A percentile compares a stretch with the other conserved stretches of the same genome.
Conservation (phyloP, 2,888 invertebrate genomes). For the Tridacna gigas region DNA sequence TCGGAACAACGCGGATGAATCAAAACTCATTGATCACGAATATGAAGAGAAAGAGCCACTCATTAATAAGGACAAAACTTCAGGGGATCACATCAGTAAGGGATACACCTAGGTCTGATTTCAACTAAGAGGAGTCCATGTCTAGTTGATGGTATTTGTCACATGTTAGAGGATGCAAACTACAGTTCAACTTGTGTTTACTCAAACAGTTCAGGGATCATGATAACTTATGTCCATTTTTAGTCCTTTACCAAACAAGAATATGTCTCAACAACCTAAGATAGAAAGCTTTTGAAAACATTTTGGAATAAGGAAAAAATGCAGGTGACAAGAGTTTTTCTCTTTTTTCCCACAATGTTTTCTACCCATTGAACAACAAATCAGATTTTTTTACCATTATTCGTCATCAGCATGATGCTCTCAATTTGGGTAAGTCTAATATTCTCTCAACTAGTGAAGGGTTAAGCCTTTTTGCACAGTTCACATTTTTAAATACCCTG, state of each 20-base stretch:
- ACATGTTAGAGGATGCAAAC: too few species aligned
- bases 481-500: too few species aligned
- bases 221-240: too few species aligned
- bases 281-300: background rate
- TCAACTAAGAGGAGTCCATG: background rate
- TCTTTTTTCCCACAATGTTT: background rate
- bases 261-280: too few species aligned
- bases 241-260: too few species aligned
- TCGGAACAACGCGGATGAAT: constrained; percentile 70
- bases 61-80: constrained; percentile 3
- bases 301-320: background rate
- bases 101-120: constrained; percentile 7
- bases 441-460: too few species aligned
- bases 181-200: too few species aligned
- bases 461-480: background rate
- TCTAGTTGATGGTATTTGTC: too few species aligned
- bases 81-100: constrained; percentile 6
- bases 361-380: background rate
- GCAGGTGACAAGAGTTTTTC: background rate
- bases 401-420: too few species aligned
- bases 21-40: constrained; percentile 45
- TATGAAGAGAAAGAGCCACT: constrained; percentile 46
- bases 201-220: too few species aligned
- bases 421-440: too few species aligned
- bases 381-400: background rate